Evolutionary conservation across 2,888 invertebrate species (phyloP).

Genomic region (Rhodophaea formosa): DNA sequence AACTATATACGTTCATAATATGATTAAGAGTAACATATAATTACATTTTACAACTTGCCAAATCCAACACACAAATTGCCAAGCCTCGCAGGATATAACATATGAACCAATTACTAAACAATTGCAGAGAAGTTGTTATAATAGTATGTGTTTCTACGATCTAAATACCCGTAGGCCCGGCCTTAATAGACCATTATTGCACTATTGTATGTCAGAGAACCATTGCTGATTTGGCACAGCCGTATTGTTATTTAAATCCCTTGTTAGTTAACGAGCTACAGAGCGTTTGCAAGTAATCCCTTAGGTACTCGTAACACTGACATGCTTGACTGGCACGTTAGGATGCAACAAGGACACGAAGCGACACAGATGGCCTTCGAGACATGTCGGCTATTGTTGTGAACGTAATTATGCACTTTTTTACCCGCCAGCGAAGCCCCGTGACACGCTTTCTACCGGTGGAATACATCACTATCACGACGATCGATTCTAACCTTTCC

Average conservation of each 20-base stretch:
- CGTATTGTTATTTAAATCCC: constrained; percentile 2
- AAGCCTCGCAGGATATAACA: too few relatives aligned
- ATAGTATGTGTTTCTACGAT: too few relatives aligned
- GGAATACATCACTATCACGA: constrained; percentile 34
- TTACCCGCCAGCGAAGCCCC: constrained; percentile 49
- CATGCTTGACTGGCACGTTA: constrained; percentile 41
- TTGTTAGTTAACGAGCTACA: background rate
- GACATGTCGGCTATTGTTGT: constrained; percentile 53
- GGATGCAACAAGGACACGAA: constrained; percentile 50
- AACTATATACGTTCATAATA: too few relatives aligned
- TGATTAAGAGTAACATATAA: too few relatives aligned
- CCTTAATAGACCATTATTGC: too few relatives aligned
- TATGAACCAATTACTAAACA: too few relatives aligned
- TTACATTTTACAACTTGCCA: too few relatives aligned
- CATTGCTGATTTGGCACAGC: background rate
- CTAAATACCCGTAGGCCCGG: too few relatives aligned
- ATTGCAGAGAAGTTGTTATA: too few relatives aligned
- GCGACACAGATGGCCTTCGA: constrained; percentile 49
- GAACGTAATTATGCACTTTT: constrained; percentile 56
- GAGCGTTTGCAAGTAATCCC: constrained; percentile 25
- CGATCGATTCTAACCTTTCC: constrained; percentile 25
- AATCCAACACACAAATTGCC: too few relatives aligned
- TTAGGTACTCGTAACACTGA: constrained; percentile 29
- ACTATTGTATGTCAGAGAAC: too few relatives aligned
- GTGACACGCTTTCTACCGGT: constrained; percentile 68